These are phyloP conservation scores for Leucoraja erinaceus DNA, from an alignment of 2,113 vertebrate species.

Conservation along the genomic window DNA sequence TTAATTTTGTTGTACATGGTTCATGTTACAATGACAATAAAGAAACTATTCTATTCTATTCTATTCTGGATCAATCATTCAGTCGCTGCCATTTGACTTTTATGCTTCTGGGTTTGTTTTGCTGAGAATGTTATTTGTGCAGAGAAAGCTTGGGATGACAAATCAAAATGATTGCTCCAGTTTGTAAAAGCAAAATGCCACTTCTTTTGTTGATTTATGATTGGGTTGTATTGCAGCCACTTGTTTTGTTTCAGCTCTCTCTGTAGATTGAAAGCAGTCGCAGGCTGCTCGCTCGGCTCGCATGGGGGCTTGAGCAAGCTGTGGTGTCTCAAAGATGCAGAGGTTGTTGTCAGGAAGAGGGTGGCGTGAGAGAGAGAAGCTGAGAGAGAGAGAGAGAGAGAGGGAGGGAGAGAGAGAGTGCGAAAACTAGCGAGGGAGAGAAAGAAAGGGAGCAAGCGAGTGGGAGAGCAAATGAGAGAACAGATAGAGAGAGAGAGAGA, in stretches of 20 bases:
- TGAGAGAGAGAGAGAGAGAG: not conserved
- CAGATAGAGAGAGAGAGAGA: no score
- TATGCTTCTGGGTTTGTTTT: not conserved
- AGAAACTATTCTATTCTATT: no score
- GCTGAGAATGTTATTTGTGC: not conserved
- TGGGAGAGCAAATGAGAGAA: no score
- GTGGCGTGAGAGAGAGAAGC: not conserved
- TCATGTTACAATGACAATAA: no score
- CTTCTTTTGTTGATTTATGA: not conserved
- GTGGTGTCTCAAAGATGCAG: not conserved
- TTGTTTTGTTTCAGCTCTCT: not conserved
- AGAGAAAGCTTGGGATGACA: no score
- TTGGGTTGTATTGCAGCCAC: not conserved
- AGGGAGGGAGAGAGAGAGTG: not conserved
- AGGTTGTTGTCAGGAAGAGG: no score
- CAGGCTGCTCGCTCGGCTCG: not conserved
- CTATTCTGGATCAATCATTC: not conserved
- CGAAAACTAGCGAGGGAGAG: no score
- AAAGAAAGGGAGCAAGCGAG: no score
- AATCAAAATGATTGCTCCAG: not conserved
- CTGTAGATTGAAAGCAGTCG: not conserved
- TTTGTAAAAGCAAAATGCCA: not conserved
- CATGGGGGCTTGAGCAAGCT: not conserved
- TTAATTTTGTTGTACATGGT: no score
- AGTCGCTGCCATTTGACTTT: not conserved